Evolutionary conservation across 2,888 invertebrate genomes (phyloP), one percentile per base, ranked within the genome.

Genomic region (Coecobrya sp.): DNA sequence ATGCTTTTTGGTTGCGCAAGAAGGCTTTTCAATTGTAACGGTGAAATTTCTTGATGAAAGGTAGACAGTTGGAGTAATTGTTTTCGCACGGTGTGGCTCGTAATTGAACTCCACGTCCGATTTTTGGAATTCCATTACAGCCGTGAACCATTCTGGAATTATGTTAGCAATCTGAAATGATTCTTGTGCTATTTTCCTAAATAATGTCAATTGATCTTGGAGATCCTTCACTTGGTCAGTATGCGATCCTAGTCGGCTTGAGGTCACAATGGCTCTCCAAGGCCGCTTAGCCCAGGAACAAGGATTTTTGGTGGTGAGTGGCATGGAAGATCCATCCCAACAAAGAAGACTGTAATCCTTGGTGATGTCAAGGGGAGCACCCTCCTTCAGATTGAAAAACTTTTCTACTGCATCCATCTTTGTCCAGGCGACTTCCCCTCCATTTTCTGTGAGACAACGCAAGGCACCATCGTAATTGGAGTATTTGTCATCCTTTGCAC

Each of bases 401-500:
- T 91, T 88, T 52, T 91, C 91, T 0, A 94, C 94, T 25, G 94
- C 93, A 88, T 94, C 94, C 90, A 94, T 89, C 73, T 94, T 94
- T 4, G 94, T 94, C 94, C 94, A 96, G 0, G 96, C 96, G 5
- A 96, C 96, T 89, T 96, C 96, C 45, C 96, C 96, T 42, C 95
- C 95, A 8, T 95, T 96, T 19, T 95, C 95, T 0, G 95, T 95
- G 76, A 96, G 94, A 93, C 96, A 96, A 36, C 95, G 90, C 70
- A 95, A 88, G 89, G 96, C 96, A 22, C 96, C 97, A 87, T 96
- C 96, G 95, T 97, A 96, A 19, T 96, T 96, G 10, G 81, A 73
- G 55, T 93, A 93, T 10, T 65, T 76, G 70, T 94, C 93, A 96
- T 98, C 98, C 0, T 95, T 95, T 0, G 96, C 96, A 95, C 98